Conservation (phyloP, 2,797 vertebrate species). For the Enteromius treurensis region DNA sequence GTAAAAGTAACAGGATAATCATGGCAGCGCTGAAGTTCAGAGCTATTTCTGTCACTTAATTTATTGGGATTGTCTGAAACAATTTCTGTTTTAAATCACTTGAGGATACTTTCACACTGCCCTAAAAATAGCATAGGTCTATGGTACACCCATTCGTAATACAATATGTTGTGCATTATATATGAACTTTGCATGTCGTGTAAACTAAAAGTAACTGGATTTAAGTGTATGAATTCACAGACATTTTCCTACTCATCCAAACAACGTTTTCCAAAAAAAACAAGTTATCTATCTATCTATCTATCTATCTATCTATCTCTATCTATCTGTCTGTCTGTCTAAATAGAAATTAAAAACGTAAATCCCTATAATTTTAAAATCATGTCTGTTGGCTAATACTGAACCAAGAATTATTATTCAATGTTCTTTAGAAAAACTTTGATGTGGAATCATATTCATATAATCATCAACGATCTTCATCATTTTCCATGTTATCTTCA, state of each 20-base stretch:
- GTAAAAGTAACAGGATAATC: not conserved
- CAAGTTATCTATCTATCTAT: not conserved
- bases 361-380: not conserved
- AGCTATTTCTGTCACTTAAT: not conserved
- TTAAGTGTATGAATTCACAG: not conserved
- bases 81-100: not conserved
- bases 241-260: not conserved
- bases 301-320: too few species aligned
- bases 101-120: not conserved
- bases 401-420: not conserved
- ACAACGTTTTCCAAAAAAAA: not conserved
- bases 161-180: not conserved
- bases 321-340: too few species aligned
- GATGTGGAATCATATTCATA: not conserved
- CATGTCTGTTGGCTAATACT: not conserved
- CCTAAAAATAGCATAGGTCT: not conserved
- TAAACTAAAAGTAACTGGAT: not conserved
- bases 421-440: not conserved
- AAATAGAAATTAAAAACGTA: too few species aligned
- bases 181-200: not conserved
- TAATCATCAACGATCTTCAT: not conserved
- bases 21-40: not conserved
- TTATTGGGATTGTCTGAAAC: not conserved
- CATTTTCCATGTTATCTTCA: not conserved
- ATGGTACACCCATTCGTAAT: not conserved